Evolutionary conservation across 2,888 invertebrate genomes (phyloP).

Genomic region (Mesochorus sp.): DNA sequence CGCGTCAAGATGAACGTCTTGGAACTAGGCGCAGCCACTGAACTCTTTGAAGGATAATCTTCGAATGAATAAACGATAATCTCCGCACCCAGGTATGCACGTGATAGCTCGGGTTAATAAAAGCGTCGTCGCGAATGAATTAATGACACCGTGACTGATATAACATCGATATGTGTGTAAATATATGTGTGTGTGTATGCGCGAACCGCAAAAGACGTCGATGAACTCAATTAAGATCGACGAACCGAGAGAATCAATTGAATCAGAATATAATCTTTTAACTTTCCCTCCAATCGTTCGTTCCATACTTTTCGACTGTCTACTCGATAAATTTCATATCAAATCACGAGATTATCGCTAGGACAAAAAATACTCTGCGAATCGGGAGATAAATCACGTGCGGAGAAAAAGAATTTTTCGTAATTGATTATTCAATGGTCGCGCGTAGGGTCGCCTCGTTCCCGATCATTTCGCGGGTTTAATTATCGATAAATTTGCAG

Average conservation of each 20-base stretch:
- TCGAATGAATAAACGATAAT: constrained; percentile 79
- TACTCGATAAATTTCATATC: neutral
- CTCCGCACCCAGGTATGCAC: constrained; percentile 64
- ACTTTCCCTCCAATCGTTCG: neutral
- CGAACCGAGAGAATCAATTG: constrained; percentile 44
- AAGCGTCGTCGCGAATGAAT: constrained; percentile 53
- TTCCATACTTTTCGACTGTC: neutral
- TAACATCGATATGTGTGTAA: constrained; percentile 15
- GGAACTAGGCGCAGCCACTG: constrained; percentile 79
- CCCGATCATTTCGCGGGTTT: constrained; percentile 58
- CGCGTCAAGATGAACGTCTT: constrained; percentile 65
- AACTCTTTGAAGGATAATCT: constrained; percentile 79
- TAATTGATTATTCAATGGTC: constrained; percentile 14
- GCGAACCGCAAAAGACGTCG: constrained; percentile 46
- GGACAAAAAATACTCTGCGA: neutral
- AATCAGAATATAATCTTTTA: constrained; percentile 24
- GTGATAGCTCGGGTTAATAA: constrained; percentile 47
- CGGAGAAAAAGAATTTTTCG: neutral
- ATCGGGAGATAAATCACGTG: neutral
- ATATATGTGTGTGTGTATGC: neutral
- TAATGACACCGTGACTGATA: constrained; percentile 47
- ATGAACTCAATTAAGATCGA: constrained; percentile 61
- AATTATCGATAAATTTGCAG: constrained; percentile 65
- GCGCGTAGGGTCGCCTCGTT: constrained; percentile 38
- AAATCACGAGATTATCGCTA: neutral